These are phyloP conservation scores for Zosterops japonicus DNA, from an alignment of 2,113 vertebrate genomes.

Conservation along the genomic window DNA sequence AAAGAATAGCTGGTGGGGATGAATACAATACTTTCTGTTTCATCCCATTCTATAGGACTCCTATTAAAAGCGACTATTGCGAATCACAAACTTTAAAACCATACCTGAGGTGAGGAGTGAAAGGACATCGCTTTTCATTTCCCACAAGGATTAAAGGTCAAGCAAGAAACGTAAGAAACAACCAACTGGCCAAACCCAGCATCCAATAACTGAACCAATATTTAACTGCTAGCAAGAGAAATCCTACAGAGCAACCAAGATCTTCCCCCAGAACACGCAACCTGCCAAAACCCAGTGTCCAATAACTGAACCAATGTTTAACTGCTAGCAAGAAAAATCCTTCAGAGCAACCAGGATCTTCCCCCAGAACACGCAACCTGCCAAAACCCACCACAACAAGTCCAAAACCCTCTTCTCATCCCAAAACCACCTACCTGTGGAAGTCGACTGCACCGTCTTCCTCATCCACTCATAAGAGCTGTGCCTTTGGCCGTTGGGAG, in stretches of 20 bases:
- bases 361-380: background rate
- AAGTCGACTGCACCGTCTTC: slow-evolving; percentile 84
- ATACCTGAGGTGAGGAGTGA: background rate
- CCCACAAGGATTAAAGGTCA: background rate
- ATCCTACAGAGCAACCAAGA: too few relatives aligned
- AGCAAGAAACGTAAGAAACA: background rate
- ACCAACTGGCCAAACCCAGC: background rate
- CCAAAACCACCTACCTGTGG: slow-evolving; percentile 80
- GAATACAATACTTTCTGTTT: background rate
- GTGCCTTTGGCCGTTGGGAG: slow-evolving; percentile 82
- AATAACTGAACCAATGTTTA: background rate
- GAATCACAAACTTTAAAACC: background rate
- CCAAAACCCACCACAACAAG: background rate
- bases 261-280: too few relatives aligned
- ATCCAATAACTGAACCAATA: background rate
- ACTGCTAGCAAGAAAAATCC: background rate
- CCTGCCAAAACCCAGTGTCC: background rate
- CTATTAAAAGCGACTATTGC: background rate
- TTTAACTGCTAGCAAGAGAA: background rate
- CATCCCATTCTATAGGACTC: background rate
- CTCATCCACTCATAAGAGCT: slow-evolving; percentile 88
- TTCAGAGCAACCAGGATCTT: background rate
- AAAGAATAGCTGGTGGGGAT: background rate
- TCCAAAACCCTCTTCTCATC: background rate
- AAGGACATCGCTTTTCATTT: background rate